Percentiles rank a stretch among this genome's conserved stretches.
phyloP scores from a whole-genome alignment of 2,797 vertebrate species.

The Protonibea diacanthus region DNA sequence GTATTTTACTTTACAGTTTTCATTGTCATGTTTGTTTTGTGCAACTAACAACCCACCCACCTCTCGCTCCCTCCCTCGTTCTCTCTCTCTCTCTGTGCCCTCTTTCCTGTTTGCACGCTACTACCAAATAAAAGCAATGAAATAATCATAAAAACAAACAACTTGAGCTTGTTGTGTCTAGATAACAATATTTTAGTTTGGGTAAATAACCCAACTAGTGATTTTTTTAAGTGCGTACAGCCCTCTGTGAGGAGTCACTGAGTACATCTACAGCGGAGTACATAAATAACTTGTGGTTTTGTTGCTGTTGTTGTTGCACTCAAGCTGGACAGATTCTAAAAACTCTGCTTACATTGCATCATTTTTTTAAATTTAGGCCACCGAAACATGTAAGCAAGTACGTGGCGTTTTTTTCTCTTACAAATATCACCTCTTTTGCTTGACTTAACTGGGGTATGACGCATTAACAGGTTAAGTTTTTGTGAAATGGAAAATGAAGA shows the following conservation, averaged over 20 bases:
- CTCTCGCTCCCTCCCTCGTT: no score
- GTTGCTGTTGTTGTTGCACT: no score
- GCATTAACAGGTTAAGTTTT: not conserved
- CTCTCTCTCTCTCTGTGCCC: no score
- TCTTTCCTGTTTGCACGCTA: no score
- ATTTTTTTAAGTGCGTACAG: not conserved
- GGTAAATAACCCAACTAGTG: not conserved
- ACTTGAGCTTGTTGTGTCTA: no score
- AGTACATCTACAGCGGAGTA: not conserved
- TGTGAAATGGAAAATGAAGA: conserved; percentile 35
- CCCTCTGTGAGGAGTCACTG: not conserved
- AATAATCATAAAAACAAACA: no score
- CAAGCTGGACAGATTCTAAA: no score
- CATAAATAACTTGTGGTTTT: not conserved
- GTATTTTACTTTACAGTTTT: not conserved
- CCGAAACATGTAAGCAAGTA: not conserved
- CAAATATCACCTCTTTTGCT: not conserved
- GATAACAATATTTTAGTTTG: no score
- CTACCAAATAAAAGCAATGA: no score
- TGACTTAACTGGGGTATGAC: not conserved
- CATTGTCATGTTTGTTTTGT: not conserved
- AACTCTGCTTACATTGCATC: not conserved
- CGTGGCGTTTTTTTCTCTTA: no score
- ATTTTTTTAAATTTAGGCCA: not conserved
- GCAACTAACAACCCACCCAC: no score